phyloP scores from a whole-genome alignment of 1,140 invertebrate species.

The Leucophenga varia region DNA sequence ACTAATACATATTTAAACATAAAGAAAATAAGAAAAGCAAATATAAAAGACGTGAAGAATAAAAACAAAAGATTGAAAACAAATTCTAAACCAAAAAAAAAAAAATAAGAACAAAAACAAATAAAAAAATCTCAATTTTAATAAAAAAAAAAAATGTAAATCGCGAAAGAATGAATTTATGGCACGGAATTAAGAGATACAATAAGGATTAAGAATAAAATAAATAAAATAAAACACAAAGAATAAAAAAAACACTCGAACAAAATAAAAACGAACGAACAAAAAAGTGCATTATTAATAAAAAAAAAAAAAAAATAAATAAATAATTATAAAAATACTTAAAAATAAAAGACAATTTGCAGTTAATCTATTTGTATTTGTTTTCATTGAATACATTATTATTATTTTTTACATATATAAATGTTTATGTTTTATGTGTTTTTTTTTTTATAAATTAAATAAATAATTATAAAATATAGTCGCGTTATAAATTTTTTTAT shows the following conservation, averaged over 20 bases:
- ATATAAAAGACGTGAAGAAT: background rate
- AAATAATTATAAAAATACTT: too few species aligned
- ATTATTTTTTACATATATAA: background rate
- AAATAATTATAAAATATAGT: background rate
- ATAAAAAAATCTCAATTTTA: constrained; percentile 5
- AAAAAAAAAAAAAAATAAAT: too few species aligned
- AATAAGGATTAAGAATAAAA: too few species aligned
- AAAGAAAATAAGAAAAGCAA: constrained; percentile 1
- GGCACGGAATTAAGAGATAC: too few species aligned
- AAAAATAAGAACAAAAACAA: background rate
- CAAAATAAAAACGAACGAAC: too few species aligned
- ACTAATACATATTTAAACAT: background rate
- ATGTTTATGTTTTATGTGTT: constrained; percentile 1
- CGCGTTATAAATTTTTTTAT: background rate
- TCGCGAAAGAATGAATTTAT: background rate
- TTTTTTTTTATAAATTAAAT: background rate
- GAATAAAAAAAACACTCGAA: too few species aligned
- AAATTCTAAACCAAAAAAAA: constrained; percentile 2
- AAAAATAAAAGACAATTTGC: too few species aligned
- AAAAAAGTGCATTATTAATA: too few species aligned
- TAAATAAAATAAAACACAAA: too few species aligned
- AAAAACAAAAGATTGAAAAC: background rate
- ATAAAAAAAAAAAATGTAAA: too few species aligned
- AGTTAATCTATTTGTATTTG: too few species aligned
- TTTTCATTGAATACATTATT: too few species aligned